Conservation (phyloP, 2,797 vertebrate species). For the Thripadectes ignobilis region DNA sequence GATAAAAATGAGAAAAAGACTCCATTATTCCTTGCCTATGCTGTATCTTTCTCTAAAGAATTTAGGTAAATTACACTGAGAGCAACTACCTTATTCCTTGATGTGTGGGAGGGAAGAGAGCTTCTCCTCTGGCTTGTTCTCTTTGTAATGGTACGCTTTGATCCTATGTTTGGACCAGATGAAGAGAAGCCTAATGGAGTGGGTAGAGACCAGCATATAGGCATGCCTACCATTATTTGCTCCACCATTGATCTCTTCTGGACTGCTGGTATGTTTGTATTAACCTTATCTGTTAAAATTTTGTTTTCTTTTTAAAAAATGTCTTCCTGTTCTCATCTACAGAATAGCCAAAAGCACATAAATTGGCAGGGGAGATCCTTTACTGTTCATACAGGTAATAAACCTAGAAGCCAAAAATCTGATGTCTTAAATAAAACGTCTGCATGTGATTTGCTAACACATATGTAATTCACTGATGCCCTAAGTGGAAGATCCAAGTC, state of each 20-base stretch:
- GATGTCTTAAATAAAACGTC: not conserved
- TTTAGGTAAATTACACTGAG: not conserved
- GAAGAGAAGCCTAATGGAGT: not conserved
- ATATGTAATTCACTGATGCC: not conserved
- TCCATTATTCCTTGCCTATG: not conserved
- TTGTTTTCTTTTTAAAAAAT: not conserved
- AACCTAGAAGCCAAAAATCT: not conserved
- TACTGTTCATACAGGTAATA: not conserved
- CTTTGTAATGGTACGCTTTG: not conserved
- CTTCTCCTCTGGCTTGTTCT: conserved; percentile 10
- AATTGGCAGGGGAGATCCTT: not conserved
- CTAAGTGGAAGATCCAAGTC: not conserved
- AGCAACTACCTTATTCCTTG: not conserved
- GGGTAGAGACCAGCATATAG: not conserved
- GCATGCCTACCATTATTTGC: not conserved
- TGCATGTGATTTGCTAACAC: not conserved
- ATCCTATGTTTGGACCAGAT: not conserved
- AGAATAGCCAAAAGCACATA: not conserved
- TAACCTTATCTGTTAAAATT: not conserved
- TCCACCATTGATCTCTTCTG: not conserved
- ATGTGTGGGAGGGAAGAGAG: not conserved
- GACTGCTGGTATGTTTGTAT: not conserved
- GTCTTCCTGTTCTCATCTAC: not conserved
- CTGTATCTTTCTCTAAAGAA: not conserved
- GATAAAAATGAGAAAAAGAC: not conserved